phyloP scores from a whole-genome alignment of 2,797 vertebrate genomes.

The Xerus rutilus region DNA sequence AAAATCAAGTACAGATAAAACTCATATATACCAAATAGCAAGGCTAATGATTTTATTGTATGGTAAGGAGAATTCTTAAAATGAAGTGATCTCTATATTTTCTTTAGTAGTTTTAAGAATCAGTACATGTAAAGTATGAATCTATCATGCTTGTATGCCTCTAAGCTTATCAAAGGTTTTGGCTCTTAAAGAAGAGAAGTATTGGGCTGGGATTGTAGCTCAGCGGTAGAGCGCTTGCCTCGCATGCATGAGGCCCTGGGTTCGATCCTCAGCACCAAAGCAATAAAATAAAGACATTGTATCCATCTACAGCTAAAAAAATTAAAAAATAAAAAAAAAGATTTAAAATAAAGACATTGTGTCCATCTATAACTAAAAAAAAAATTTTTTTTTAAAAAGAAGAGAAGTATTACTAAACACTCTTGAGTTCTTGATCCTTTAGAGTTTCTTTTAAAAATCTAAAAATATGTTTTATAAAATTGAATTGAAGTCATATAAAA shows the following conservation, averaged over 20 bases:
- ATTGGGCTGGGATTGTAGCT: background rate
- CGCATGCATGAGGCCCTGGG: no score
- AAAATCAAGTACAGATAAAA: constrained; percentile 25
- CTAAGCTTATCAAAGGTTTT: background rate
- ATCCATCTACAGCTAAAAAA: no score
- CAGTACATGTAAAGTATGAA: background rate
- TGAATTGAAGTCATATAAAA: background rate
- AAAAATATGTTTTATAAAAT: background rate
- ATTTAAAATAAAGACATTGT: no score
- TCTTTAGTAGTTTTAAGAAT: background rate
- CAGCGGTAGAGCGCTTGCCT: no score
- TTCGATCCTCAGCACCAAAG: no score
- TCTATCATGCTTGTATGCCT: background rate
- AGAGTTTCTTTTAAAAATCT: background rate
- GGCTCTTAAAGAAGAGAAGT: background rate
- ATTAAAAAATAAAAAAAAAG: no score
- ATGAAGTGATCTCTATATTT: background rate
- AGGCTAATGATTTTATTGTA: constrained; percentile 4
- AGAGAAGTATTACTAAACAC: background rate
- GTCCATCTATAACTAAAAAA: no score
- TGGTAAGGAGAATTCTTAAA: background rate
- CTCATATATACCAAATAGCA: background rate
- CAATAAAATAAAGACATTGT: no score
- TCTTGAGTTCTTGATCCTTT: background rate
- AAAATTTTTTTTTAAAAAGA: no score